Conservation (phyloP, 1,140 invertebrate genomes). For the Melipona quadrifasciata region DNA sequence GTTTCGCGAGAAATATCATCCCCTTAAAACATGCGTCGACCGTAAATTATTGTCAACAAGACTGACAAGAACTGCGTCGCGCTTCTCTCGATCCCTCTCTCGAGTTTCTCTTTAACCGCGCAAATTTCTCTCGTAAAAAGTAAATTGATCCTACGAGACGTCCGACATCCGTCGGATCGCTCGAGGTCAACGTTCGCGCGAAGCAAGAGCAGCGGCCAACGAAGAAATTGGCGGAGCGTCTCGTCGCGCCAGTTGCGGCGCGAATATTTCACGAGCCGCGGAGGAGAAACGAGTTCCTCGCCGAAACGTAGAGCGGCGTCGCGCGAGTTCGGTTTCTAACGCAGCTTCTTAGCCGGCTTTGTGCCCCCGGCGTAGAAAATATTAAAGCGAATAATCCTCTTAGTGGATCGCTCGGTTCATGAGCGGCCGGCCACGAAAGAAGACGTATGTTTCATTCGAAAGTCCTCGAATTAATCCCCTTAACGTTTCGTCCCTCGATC, state of each 20-base stretch:
- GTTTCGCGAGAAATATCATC: background rate
- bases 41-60: background rate
- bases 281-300: background rate
- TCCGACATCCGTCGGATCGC: background rate
- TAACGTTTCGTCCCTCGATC: background rate
- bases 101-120: background rate
- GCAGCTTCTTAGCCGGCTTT: conserved; percentile 29
- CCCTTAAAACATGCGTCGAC: background rate
- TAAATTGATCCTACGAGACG: background rate
- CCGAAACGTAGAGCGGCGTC: background rate
- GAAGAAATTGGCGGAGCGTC: background rate
- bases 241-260: background rate
- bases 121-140: background rate
- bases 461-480: conserved; percentile 18
- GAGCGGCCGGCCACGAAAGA: conserved; percentile 15
- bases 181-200: background rate
- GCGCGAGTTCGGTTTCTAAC: background rate
- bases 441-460: conserved; percentile 16
- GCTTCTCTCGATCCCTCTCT: background rate
- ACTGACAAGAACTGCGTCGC: background rate
- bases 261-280: conserved; percentile 33
- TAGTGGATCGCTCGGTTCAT: conserved; percentile 28
- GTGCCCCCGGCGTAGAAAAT: conserved; percentile 17
- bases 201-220: background rate
- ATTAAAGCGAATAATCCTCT: conserved; percentile 55